Evolutionary conservation across 2,113 vertebrate species (phyloP).

Genomic region (Chunga burmeisteri): DNA sequence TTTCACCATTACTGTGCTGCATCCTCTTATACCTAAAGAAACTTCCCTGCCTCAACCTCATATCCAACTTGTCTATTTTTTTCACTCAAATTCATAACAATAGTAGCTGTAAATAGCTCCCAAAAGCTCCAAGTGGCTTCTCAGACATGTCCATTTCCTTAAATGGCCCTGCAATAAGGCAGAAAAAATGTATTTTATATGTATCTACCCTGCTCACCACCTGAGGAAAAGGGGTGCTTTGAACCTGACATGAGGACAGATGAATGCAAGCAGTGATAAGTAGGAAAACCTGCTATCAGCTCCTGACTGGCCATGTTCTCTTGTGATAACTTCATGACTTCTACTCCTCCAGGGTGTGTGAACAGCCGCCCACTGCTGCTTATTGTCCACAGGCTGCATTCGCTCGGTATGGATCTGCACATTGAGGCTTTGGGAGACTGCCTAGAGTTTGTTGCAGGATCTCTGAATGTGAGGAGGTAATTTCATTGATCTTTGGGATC

Average conservation of each 20-base stretch:
- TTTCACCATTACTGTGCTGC: background rate
- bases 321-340: background rate
- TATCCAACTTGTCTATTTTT: background rate
- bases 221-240: background rate
- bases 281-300: background rate
- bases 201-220: background rate
- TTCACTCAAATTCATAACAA: background rate
- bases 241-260: background rate
- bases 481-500: background rate
- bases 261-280: background rate
- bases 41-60: background rate
- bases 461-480: background rate
- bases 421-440: background rate
- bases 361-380: background rate
- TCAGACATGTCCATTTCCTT: background rate
- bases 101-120: background rate
- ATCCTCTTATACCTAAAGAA: background rate
- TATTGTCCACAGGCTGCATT: background rate
- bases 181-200: background rate
- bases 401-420: rapidly evolving
- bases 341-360: background rate
- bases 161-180: background rate
- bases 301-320: background rate
- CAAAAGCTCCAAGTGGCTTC: background rate
- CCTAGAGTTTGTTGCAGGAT: background rate